Base-by-base conservation (phyloP, 2,888 invertebrate species). In the Drosophila infuscata region DNA sequence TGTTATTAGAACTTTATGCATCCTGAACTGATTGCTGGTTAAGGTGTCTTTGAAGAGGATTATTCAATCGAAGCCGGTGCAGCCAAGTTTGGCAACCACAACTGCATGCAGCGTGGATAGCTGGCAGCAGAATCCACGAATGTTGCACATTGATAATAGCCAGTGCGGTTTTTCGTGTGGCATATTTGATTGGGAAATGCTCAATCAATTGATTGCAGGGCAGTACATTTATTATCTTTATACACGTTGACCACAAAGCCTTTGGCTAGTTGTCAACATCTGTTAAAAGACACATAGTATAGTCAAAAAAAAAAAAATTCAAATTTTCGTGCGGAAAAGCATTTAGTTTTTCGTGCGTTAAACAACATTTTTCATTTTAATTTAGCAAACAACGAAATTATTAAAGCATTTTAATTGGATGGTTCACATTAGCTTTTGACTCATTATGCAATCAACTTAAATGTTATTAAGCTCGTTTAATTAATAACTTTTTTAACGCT, bases 151-250 rank as follows among this genome's bases (percentile, higher is more conserved):
- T 61, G 36, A 48, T 54, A 51, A 64, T 33, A 25, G 51, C 29
- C 52, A 64, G 11, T 51, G 52, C 29, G 58, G 67, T 51, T 65
- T 38, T 43, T 41, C 25, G 30, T 25, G 30, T 72, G 46, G 74
- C 65, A 77, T 67, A 59, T 74, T 82, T 82, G 79, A 82, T 82
- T 79, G 71, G 53, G 35, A 67, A 79, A 72, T 81, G 62, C 49
- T 57, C 59, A 74, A 78, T 78, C 67, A 71, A 67, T 59, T 65
- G 67, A 59, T 67, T 57, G 36, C 33, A 46, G 52, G 38, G 33
- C 30, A 58, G 56, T 56, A 36, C 17, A 52, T 63, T 66, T 66
- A 57, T 70, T 20, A 52, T 49, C 30, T 20, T 49, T 56, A 57
- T 20, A n/a, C 30, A 48, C 33, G 11, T 35, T 60, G 60, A 52